Percentiles rank a stretch among this genome's conserved stretches.
These are phyloP conservation scores for Myocastor coypus DNA, from an alignment of 2,113 vertebrate species.

Conservation along the genomic window DNA sequence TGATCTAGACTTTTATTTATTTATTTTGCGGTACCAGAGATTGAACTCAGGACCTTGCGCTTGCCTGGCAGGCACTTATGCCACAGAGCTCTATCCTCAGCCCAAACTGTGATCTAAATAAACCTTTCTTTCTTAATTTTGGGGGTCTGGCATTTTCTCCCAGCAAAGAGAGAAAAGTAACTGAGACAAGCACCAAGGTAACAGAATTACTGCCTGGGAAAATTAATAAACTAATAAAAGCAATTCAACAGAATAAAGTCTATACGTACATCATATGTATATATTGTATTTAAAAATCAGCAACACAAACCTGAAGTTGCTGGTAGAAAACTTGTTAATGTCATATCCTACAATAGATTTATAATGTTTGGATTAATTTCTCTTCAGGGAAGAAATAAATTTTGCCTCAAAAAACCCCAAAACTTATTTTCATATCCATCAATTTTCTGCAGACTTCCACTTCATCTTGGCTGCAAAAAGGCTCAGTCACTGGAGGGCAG, in stretches of 20 bases:
- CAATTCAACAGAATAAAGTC: not conserved
- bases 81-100: too few species aligned
- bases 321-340: not conserved
- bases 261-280: not conserved
- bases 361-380: not conserved
- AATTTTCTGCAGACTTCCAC: constrained; percentile 39
- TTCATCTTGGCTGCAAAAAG: not conserved
- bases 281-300: not conserved
- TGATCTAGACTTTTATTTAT: too few species aligned
- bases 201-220: not conserved
- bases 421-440: constrained; percentile 29
- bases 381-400: not conserved
- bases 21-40: too few species aligned
- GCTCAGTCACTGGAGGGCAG: constrained; percentile 6
- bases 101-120: too few species aligned
- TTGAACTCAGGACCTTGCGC: too few species aligned
- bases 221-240: not conserved
- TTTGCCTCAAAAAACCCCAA: constrained; percentile 8
- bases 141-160: too few species aligned
- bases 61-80: too few species aligned
- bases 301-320: not conserved
- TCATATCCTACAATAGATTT: not conserved
- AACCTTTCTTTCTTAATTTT: too few species aligned
- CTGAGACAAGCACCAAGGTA: not conserved
- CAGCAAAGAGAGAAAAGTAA: too few species aligned